Percentiles rank a stretch among this genome's conserved stretches.
phyloP scores from a whole-genome alignment of 2,797 vertebrate genomes.

The Microhierax caerulescens region DNA sequence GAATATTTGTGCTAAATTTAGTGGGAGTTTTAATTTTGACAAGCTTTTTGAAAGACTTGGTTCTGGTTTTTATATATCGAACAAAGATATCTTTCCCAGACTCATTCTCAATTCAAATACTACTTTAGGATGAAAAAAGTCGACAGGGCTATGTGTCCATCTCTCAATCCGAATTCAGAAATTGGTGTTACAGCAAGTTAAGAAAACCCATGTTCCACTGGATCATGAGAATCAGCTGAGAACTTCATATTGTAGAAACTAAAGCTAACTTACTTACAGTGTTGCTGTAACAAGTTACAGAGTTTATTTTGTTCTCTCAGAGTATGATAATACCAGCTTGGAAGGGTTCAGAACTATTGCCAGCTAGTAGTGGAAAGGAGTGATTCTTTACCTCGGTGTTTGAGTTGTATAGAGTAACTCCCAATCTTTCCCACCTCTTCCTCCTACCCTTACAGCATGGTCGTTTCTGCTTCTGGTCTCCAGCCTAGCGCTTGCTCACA shows the following conservation, averaged over 20 bases:
- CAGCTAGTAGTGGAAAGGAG: not conserved
- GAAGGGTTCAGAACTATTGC: not conserved
- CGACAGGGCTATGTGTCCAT: not conserved
- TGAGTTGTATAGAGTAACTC: not conserved
- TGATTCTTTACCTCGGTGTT: not conserved
- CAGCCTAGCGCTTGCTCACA: not conserved
- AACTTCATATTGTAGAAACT: not conserved
- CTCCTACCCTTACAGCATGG: fast-evolving
- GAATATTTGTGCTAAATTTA: not conserved
- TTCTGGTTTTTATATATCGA: not conserved
- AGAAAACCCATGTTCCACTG: not conserved
- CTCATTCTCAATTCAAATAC: not conserved
- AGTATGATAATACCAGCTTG: not conserved
- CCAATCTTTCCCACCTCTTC: fast-evolving
- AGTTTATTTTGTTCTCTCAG: not conserved
- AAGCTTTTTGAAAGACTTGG: not conserved
- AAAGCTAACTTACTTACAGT: not conserved
- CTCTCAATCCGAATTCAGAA: not conserved
- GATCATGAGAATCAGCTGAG: not conserved
- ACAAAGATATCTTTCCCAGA: not conserved
- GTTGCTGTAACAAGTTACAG: not conserved
- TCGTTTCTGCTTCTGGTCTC: not conserved
- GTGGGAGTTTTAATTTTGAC: not conserved
- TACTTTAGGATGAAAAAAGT: not conserved
- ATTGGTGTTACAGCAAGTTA: not conserved